Percentiles rank a stretch among this genome's conserved stretches.
phyloP scores from a whole-genome alignment of 2,888 invertebrate genomes.

The Nomada goodeniana region DNA sequence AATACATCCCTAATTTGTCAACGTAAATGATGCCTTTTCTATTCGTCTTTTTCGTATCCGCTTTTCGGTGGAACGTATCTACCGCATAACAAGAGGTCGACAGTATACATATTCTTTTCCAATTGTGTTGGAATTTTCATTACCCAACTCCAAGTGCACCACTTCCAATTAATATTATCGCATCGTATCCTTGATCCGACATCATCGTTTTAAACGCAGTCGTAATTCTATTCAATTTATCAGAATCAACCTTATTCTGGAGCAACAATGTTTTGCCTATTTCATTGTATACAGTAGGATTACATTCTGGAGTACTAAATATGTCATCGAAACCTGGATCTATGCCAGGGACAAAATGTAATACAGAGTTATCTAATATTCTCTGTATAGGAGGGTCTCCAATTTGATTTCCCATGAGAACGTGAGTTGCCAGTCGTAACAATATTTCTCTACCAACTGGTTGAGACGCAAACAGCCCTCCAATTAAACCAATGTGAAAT shows the following conservation, averaged over 20 bases:
- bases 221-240: conserved; percentile 85
- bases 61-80: too few relatives aligned
- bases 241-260: conserved; percentile 84
- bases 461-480: conserved; percentile 92
- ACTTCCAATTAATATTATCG: conserved; percentile 90
- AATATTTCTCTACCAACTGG: conserved; percentile 94
- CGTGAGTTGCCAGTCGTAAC: conserved; percentile 92
- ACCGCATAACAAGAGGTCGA: too few relatives aligned
- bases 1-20: too few relatives aligned
- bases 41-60: too few relatives aligned
- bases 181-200: conserved; percentile 88
- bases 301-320: conserved; percentile 81
- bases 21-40: too few relatives aligned
- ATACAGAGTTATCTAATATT: conserved; percentile 89
- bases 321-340: conserved; percentile 86
- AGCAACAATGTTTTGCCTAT: conserved; percentile 88
- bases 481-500: conserved; percentile 93
- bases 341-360: conserved; percentile 92
- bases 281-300: conserved; percentile 86
- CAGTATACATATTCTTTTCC: background rate
- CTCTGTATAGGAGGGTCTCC: conserved; percentile 88
- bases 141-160: conserved; percentile 89
- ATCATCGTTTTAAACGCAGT: conserved; percentile 89
- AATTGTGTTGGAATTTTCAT: conserved; percentile 32
- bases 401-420: conserved; percentile 89